Conservation (phyloP, 2,113 vertebrate species). For the Trochalopteron elliotii region DNA sequence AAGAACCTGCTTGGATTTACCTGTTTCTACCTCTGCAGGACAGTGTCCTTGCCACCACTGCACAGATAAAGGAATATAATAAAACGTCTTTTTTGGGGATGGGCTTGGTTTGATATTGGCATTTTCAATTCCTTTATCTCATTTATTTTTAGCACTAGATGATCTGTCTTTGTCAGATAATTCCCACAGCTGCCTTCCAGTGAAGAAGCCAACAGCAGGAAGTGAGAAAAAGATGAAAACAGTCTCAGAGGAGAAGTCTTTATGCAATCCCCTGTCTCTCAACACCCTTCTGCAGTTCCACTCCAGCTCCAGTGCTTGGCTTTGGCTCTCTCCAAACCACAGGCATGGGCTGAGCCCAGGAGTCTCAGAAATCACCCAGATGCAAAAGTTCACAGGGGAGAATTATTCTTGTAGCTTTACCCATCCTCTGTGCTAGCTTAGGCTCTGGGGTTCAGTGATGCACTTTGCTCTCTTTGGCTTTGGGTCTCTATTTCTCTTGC, state of each 20-base stretch:
- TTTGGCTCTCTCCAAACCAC: not conserved
- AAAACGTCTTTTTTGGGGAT: not conserved
- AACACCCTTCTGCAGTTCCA: not conserved
- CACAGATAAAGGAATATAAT: not conserved
- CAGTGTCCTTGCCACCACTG: not conserved
- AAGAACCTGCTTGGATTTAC: not conserved
- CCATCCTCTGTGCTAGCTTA: not conserved
- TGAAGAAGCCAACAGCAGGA: not conserved
- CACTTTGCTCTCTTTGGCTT: not conserved
- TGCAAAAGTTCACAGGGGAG: not conserved
- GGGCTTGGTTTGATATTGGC: not conserved
- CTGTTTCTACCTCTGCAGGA: not conserved
- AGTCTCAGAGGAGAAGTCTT: not conserved
- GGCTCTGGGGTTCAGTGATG: not conserved
- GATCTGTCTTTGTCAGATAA: not conserved
- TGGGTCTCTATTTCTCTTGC: not conserved
- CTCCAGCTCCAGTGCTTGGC: not conserved
- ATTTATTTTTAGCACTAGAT: conserved; percentile 9
- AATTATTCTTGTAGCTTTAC: not conserved
- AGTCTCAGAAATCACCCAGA: not conserved
- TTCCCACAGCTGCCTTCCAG: not conserved
- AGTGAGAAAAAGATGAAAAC: not conserved
- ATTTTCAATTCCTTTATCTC: not conserved
- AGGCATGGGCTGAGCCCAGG: not conserved
- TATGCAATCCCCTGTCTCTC: not conserved